Base-by-base conservation (phyloP, 1,140 invertebrate genomes). In the Mycetomoellerius zeteki region DNA sequence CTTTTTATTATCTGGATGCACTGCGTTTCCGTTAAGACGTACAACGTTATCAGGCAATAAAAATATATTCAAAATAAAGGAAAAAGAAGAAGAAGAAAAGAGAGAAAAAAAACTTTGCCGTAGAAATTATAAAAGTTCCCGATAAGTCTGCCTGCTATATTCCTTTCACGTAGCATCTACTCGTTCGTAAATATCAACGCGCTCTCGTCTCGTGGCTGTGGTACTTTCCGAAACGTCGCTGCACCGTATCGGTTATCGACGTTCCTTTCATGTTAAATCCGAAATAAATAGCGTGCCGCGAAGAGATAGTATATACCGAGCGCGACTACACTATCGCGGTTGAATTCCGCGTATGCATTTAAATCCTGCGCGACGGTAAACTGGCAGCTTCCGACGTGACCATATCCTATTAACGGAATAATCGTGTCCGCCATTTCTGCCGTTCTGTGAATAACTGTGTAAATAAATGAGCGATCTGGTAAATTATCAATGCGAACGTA, bases 241-340 rank as follows among this genome's bases (percentile, higher is more conserved):
- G 69, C 37, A 30, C 37, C 37, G 52, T 69, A 67, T 69, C 62
- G 47, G 62, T 84, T 84, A 84, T 84, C 43, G 80, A 73, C 19
- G 19, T 73, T 75, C 58, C 69, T 75, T 84, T 84, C 69, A 84
- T 75, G 54, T 84, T 73, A 75, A 84, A 84, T 84, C 69, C 80
- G 80, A 60, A 73, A 84, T 84, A 84, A 84, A 84, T 75, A 75
- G 56, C 69, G 24, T 12, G 21, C 43, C 14, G 54, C 80, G 8
- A 75, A 60, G 14, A 75, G 54, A 84, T 54, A 54, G 62, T 60
- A 60, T n/a, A 60, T 27, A 19, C 21, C 21, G 58, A 7, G 52
- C n/a, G 47, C 16, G 5, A 24, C 33, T 30, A 7, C 10, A 60
- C 16, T 47, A 24, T 47, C 69, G 80, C n/a, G 19, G 65, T 24